Conservation (phyloP, 2,113 vertebrate species). For the Cephalopterus ornatus region DNA sequence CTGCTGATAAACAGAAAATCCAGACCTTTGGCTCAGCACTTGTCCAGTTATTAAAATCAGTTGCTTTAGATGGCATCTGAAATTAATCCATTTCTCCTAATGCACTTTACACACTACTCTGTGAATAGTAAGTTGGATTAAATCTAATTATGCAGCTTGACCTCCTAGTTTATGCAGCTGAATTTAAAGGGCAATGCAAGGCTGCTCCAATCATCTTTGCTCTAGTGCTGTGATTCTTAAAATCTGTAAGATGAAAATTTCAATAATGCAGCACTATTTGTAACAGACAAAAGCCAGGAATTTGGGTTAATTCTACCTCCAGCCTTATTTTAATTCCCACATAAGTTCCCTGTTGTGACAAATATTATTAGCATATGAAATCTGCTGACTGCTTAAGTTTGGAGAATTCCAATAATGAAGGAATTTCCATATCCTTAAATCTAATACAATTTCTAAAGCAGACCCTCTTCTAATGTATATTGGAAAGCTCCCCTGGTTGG, state of each 20-base stretch:
- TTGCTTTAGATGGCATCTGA: background rate
- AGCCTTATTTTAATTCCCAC: background rate
- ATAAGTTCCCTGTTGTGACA: background rate
- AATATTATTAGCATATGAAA: background rate
- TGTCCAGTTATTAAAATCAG: background rate
- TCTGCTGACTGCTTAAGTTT: background rate
- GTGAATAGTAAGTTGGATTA: background rate
- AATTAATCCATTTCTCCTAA: background rate
- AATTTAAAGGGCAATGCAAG: background rate
- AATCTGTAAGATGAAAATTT: background rate
- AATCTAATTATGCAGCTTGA: background rate
- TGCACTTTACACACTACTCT: background rate
- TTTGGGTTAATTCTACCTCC: background rate
- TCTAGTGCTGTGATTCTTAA: background rate
- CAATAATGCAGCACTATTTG: background rate
- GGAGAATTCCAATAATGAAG: background rate
- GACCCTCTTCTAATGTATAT: background rate
- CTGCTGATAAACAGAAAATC: constrained; percentile 10
- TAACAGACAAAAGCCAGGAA: background rate
- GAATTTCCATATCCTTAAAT: background rate
- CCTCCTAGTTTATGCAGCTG: background rate
- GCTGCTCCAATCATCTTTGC: background rate
- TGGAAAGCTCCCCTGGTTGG: background rate
- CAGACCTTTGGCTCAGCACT: background rate
- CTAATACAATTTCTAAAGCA: background rate